Conservation (phyloP, 2,888 invertebrate genomes). For the Laothoe populi region DNA sequence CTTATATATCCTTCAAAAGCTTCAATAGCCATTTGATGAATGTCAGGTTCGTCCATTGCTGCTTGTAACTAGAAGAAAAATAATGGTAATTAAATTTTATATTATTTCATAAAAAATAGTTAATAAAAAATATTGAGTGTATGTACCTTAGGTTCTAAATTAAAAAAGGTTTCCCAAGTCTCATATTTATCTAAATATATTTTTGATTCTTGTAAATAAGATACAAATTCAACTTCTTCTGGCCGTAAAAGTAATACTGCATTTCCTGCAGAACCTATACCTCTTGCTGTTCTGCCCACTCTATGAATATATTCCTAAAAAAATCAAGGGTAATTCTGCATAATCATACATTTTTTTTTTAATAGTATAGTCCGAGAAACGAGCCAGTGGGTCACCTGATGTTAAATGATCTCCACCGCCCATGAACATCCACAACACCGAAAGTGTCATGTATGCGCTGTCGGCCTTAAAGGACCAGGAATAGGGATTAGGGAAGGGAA, state of each 20-base stretch:
- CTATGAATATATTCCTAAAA: conserved; percentile 98
- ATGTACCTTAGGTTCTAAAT: conserved; percentile 70
- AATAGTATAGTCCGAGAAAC: too few relatives aligned
- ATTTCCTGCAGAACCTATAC: conserved; percentile 95
- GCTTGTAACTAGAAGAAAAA: conserved; percentile 89
- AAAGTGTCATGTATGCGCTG: too few relatives aligned
- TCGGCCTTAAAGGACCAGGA: too few relatives aligned
- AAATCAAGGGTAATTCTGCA: conserved; percentile 5
- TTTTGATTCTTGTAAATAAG: conserved; percentile 95
- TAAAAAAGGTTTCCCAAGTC: conserved; percentile 69
- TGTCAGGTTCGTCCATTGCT: conserved; percentile 93
- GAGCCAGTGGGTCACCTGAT: too few relatives aligned
- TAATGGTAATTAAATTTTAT: background rate
- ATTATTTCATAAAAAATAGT: conserved; percentile 12
- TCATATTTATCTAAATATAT: conserved; percentile 95
- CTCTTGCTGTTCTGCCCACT: conserved; percentile 98
- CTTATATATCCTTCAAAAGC: conserved; percentile 98
- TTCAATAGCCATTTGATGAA: conserved; percentile 95
- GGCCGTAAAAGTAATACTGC: conserved; percentile 96
- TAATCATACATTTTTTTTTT: too few relatives aligned
- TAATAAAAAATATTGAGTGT: background rate
- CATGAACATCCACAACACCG: too few relatives aligned
- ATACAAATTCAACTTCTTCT: conserved; percentile 96
- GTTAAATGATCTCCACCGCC: too few relatives aligned
- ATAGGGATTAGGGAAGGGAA: too few relatives aligned